Evolutionary conservation across 2,888 invertebrate genomes (phyloP).

Genomic region (Drosophila flavopinicola): DNA sequence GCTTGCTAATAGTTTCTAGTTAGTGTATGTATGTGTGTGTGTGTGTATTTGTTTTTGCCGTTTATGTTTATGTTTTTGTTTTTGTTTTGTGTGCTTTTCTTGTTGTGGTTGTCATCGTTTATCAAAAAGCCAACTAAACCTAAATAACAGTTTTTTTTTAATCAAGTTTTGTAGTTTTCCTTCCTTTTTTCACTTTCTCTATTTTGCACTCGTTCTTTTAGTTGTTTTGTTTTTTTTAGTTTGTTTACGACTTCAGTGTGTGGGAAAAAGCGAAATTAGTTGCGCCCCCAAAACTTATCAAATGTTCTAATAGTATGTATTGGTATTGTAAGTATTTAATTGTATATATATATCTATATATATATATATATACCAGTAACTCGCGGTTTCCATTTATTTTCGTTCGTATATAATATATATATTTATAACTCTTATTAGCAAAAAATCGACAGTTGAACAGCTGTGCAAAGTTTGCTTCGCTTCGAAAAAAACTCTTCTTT

Average conservation of each 20-base stretch:
- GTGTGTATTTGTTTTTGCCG: constrained; percentile 7
- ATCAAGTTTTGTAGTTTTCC: constrained; percentile 1
- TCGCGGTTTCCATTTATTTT: constrained; percentile 24
- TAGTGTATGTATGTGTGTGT: constrained; percentile 12
- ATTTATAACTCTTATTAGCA: constrained; percentile 71
- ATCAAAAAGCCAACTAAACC: constrained; percentile 58
- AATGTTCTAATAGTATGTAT: constrained; percentile 16
- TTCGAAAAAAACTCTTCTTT: background rate
- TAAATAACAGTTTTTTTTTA: constrained; percentile 65
- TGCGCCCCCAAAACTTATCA: background rate
- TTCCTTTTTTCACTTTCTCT: background rate
- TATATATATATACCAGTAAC: constrained; percentile 38
- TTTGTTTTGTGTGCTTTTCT: background rate
- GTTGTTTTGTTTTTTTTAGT: no score
- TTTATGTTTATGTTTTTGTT: constrained; percentile 2
- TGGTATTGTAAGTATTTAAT: constrained; percentile 3
- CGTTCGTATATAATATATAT: constrained; percentile 15
- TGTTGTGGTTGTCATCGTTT: constrained; percentile 23
- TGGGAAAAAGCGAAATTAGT: constrained; percentile 1
- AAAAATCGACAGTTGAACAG: constrained; percentile 83
- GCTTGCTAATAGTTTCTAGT: constrained; percentile 43
- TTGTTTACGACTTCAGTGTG: constrained; percentile 28
- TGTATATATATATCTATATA: constrained; percentile 11
- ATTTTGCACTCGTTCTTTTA: background rate
- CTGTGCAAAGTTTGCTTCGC: constrained; percentile 42